Base-by-base conservation (phyloP, 2,113 vertebrate species). In the Caranx melampygus region DNA sequence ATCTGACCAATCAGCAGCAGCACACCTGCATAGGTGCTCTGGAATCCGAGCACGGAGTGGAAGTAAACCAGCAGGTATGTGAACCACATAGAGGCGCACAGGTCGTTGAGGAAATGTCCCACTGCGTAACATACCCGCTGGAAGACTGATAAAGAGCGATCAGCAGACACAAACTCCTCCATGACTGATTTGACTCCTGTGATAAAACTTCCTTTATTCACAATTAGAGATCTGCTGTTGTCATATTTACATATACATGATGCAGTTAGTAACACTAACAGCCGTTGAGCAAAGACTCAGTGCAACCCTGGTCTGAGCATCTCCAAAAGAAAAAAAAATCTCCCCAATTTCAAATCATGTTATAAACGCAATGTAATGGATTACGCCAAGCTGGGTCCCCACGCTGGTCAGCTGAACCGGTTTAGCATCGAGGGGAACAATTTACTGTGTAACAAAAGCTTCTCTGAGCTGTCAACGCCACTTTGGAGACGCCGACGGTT, bases 21-120 rank as follows among this genome's bases (percentile, higher is more conserved):
- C 64, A 88, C 75, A 0, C 96, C 96, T 5, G 95, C 96, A 64
- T 68, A 90, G 34, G 90, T 90, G 69, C 95, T 95, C 64, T 75
- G 87, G 67, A 96, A 94, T 13, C 95, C 93, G 75, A 95, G 94
- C 78, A 96, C 95, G 0, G 93, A 86, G 91, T 96, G 94, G 69
- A 95, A 93, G 87, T 93, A 96, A 10, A 96, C 89, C 87, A 97
- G 93, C 83, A 97, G 92, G 77, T 96, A 96, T 1, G 96, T 96
- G 93, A 95, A 97, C 95, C 96, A 97, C 91, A 96, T 94, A 26
- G 95, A 96, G 1, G 96, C 96, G 90, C 96, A 96, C 68, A 97
- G 90, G 85, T 97, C 96, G 79, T 97, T 97, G 1, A 96, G 93
- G 87, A 96, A 96, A 78, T 96, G 96, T 1, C 95, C 96, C 42